Evolutionary conservation across 2,888 invertebrate genomes (phyloP).

Genomic region (Aphodius granarius): DNA sequence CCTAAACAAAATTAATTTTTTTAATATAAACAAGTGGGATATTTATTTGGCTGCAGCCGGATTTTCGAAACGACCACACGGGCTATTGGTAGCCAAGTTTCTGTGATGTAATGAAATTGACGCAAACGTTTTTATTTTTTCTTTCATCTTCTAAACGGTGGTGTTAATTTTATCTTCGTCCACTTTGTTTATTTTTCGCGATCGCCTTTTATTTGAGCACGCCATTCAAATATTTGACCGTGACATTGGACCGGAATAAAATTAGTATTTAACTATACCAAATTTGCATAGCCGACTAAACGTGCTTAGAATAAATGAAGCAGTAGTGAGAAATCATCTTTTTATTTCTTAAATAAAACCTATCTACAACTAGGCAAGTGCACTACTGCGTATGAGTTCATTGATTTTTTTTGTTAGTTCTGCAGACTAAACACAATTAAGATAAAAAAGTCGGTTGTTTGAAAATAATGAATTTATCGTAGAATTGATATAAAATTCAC

Average conservation of each 20-base stretch:
- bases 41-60: not conserved
- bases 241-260: not conserved
- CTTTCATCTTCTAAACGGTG: not conserved
- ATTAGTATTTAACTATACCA: not conserved
- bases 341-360: not conserved
- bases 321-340: not conserved
- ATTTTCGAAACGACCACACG: not conserved
- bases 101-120: not conserved
- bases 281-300: not conserved
- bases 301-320: not conserved
- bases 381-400: not conserved
- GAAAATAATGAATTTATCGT: not conserved
- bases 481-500: not conserved
- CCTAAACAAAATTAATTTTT: not conserved
- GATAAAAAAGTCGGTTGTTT: not conserved
- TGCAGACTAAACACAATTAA: not conserved
- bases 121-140: not conserved
- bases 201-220: not conserved
- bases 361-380: not conserved
- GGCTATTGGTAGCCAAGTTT: not conserved
- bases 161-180: not conserved
- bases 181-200: not conserved
- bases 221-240: not conserved
- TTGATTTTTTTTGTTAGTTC: not conserved
- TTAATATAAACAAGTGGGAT: not conserved